Evolutionary conservation across 2,797 vertebrate genomes (phyloP), one percentile per base, ranked within the genome.

Genomic region (Lateolabrax maculatus): DNA sequence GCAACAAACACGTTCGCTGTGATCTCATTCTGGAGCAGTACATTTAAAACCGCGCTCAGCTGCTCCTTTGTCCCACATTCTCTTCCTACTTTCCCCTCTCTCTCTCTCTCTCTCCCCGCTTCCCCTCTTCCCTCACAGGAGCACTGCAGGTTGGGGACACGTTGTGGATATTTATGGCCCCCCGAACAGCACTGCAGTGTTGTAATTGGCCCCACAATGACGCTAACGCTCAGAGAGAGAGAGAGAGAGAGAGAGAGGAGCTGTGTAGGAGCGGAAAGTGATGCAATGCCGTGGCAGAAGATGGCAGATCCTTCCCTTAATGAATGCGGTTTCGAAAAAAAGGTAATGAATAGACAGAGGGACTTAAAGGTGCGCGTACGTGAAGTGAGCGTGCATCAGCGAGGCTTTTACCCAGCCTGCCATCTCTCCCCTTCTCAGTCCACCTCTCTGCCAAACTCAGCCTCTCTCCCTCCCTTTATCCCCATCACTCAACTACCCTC

Each of bases 181-280:
- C 80, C 79, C 6, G 39, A 82, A 77, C 58, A 51, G 60, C 67
- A 60, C 68, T 34, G 73, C 74, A 41, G 78, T 76, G 70, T 55
- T 60, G 82, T 90, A 88, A 93, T 87, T 87, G 87, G 82, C 79
- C 84, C 80, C 71, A 69, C 78, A 80, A 80, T 84, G 89, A 80
- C 53, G 65, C 83, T 81, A 87, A 89, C 84, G 73, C 71, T 80
- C 62, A 13, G 70, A 52, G 44, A n/a, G n/a, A n/a, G n/a, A n/a
- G n/a, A n/a, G n/a, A n/a, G n/a, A n/a, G n/a, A n/a, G n/a, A n/a
- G n/a, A n/a, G n/a, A 81, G 62, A 83, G 72, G 43, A 78, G 71
- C 64, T 5, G 52, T 11, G 62, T 49, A 69, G 37, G 49, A 75
- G 78, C 39, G 63, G 46, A 72, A 67, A 83, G 67, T 87, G 85